Base-by-base conservation (phyloP, 2,888 invertebrate species). In the Heliconius hortense region DNA sequence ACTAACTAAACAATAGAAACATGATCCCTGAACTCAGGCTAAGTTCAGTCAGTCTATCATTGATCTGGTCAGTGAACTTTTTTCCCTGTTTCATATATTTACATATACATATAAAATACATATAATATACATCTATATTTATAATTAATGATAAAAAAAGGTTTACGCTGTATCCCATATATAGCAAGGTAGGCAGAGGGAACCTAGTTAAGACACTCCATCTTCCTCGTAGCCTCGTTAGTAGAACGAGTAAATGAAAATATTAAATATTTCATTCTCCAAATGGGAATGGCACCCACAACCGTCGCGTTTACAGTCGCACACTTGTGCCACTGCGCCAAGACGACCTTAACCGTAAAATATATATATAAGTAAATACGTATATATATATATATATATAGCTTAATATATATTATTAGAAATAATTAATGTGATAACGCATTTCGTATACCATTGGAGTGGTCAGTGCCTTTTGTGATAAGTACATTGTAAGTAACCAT, bases 361-460 rank as follows among this genome's bases (percentile, higher is more conserved):
- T n/a, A n/a, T 48, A 43, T 43, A 43, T 43, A 43, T 15, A 18
- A 21, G 2, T 18, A 48, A 7, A 48, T 18, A 48, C 7, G 7
- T 48, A 21, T 18, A 18, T 48, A 48, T 18, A 28, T 28, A 28
- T 28, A 31, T 48, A 18, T 18, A 18, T 15, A 15, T 48, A 48
- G 48, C 18, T 48, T 18, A 48, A 48, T 18, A 39, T 26, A 35
- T 63, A 72, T 74, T 71, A 76, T 78, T 77, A 78, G 75, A 77
- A 77, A 72, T 77, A 78, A 76, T 76, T 74, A 79, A 76, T 67
- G 53, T 69, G 76, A 79, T 79, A 78, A 77, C 72, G 31, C 77
- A 77, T 80, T 80, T 77, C 73, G 78, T 80, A 75, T 82, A 82
- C 79, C 83, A 83, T 85, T 85, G 84, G 80, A 80, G 79, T 83